Percentiles rank a stretch among this genome's conserved stretches.
phyloP scores from a whole-genome alignment of 1,140 invertebrate genomes.

The Pseudomyrmex gracilis region DNA sequence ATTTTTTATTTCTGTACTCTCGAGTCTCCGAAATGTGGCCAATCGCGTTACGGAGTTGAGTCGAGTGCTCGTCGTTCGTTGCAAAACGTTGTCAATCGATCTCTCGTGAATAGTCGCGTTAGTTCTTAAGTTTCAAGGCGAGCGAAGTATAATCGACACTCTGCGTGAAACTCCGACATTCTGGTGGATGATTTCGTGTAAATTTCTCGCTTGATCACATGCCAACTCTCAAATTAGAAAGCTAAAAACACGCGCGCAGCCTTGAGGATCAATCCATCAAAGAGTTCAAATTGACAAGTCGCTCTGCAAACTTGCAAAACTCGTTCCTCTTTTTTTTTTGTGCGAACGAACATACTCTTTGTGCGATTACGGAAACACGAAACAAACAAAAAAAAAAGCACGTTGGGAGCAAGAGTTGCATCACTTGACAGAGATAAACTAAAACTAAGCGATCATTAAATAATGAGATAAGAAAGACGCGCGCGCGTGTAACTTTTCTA shows the following conservation, averaged over 20 bases:
- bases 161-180: background rate
- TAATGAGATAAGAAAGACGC: too few relatives aligned
- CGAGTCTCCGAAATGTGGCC: background rate
- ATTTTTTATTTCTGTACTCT: slow-evolving; percentile 33
- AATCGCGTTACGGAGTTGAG: slow-evolving; percentile 6
- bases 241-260: background rate
- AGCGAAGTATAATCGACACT: slow-evolving; percentile 7
- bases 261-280: background rate
- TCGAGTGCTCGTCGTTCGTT: slow-evolving; percentile 14
- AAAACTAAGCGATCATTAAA: too few relatives aligned
- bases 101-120: background rate
- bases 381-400: too few relatives aligned
- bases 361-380: too few relatives aligned
- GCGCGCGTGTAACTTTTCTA: too few relatives aligned
- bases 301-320: background rate
- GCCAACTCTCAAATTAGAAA: background rate
- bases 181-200: slow-evolving; percentile 1
- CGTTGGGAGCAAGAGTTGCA: too few relatives aligned
- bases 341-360: too few relatives aligned
- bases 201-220: slow-evolving; percentile 7
- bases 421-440: too few relatives aligned
- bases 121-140: slow-evolving; percentile 13
- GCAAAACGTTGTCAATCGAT: slow-evolving; percentile 33
- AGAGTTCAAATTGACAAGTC: background rate
- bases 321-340: too few relatives aligned